phyloP scores from a whole-genome alignment of 2,113 vertebrate genomes.

The Phylloscopus whistleri region DNA sequence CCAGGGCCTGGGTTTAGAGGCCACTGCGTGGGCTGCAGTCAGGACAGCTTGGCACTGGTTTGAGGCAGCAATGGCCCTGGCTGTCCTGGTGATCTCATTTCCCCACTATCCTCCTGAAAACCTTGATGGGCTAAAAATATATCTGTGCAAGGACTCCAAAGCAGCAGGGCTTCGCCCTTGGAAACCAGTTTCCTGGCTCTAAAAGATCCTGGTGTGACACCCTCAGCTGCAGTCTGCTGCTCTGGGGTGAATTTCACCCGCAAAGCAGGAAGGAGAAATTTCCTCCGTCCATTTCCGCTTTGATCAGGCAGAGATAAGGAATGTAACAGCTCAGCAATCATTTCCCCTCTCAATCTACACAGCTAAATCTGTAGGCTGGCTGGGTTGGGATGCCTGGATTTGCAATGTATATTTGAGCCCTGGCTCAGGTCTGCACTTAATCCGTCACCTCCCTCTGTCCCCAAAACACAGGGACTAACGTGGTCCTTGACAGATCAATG shows the following conservation, averaged over 20 bases:
- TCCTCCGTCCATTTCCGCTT: background rate
- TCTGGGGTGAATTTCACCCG: background rate
- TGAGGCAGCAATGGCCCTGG: accelerated
- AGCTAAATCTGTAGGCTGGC: background rate
- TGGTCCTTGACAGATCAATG: background rate
- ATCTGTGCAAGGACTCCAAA: background rate
- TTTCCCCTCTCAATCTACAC: background rate
- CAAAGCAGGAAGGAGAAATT: background rate
- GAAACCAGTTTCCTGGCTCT: background rate
- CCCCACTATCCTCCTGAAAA: background rate
- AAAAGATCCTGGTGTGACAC: background rate
- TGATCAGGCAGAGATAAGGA: background rate
- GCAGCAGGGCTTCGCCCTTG: background rate
- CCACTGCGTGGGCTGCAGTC: background rate
- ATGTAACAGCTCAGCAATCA: background rate
- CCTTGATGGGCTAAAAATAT: background rate
- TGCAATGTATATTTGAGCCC: background rate
- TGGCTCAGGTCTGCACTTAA: background rate
- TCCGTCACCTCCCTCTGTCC: background rate
- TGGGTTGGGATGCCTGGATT: background rate
- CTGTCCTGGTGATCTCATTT: background rate
- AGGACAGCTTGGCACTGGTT: background rate
- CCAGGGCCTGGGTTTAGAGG: background rate
- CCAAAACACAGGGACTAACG: background rate
- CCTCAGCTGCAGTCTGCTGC: background rate